These are phyloP conservation scores for Exephanes ischioxanthus DNA, from an alignment of 2,888 invertebrate species.

Conservation along the genomic window DNA sequence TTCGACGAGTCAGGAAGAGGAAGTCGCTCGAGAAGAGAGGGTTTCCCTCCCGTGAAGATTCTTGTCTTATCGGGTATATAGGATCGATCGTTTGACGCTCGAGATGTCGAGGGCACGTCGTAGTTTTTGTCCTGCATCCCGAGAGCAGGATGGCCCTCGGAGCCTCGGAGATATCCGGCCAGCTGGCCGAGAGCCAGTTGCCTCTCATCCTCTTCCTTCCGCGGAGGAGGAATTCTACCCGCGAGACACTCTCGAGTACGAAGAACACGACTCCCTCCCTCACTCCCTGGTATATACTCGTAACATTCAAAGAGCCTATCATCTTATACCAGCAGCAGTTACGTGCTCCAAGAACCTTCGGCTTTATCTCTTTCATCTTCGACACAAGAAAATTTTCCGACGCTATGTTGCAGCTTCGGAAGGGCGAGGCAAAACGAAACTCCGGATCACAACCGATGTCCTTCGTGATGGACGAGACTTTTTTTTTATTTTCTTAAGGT, in stretches of 20 bases:
- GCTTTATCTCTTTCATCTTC: constrained; percentile 45
- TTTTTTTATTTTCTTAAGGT: too few relatives aligned
- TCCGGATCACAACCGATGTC: too few relatives aligned
- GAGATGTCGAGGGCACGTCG: constrained; percentile 37
- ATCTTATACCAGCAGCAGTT: constrained; percentile 46
- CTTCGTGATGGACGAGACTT: too few relatives aligned
- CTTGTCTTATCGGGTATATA: constrained; percentile 21
- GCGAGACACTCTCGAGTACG: constrained; percentile 23
- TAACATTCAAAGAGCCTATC: constrained; percentile 51
- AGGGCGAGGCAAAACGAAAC: too few relatives aligned
- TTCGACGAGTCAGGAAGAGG: background rate
- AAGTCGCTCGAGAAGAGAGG: background rate
- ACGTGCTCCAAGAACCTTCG: constrained; percentile 33
- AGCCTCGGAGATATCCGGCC: constrained; percentile 55
- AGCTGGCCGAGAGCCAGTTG: constrained; percentile 62
- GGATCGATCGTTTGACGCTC: constrained; percentile 37
- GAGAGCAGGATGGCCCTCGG: constrained; percentile 16
- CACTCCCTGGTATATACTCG: constrained; percentile 2
- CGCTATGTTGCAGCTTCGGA: background rate
- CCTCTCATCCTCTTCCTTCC: constrained; percentile 21
- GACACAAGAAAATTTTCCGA: background rate
- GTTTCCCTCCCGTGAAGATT: background rate
- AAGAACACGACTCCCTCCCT: constrained; percentile 9
- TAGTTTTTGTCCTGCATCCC: constrained; percentile 34
- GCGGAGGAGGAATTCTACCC: constrained; percentile 19